phyloP scores from a whole-genome alignment of 2,888 invertebrate genomes.

The Labia minor region DNA sequence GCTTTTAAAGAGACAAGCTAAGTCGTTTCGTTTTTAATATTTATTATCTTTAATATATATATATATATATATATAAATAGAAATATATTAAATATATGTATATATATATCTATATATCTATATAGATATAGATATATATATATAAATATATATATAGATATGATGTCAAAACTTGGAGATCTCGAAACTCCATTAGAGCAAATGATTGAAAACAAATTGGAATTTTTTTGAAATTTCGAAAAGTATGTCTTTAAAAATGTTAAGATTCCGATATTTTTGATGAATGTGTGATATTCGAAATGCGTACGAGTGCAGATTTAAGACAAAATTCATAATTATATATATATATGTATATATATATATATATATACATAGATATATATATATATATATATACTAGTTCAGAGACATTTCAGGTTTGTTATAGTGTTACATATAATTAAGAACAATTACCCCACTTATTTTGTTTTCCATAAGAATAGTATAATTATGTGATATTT shows the following conservation, averaged over 20 bases:
- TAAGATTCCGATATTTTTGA: slow-evolving; percentile 2
- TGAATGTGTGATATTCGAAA: slow-evolving; percentile 13
- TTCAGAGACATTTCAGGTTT: slow-evolving; percentile 13
- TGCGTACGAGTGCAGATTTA: background rate
- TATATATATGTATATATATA: too few relatives aligned
- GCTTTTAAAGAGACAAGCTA: background rate
- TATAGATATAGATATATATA: background rate
- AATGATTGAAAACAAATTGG: background rate
- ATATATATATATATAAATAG: background rate
- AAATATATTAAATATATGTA: background rate
- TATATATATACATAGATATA: too few relatives aligned
- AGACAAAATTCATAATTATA: background rate
- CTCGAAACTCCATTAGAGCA: background rate
- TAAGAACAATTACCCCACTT: background rate
- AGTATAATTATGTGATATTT: slow-evolving; percentile 3
- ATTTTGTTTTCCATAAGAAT: slow-evolving; percentile 13
- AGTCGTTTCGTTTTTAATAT: background rate
- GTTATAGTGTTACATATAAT: background rate
- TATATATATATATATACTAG: too few relatives aligned
- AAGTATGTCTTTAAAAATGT: slow-evolving; percentile 13
- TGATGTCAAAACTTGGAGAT: background rate
- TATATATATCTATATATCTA: background rate
- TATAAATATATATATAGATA: too few relatives aligned
- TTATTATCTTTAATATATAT: background rate
- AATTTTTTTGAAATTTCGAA: background rate